These are phyloP conservation scores for Chaenodraco wilsoni DNA, from an alignment of 2,797 vertebrate genomes.

Conservation along the genomic window DNA sequence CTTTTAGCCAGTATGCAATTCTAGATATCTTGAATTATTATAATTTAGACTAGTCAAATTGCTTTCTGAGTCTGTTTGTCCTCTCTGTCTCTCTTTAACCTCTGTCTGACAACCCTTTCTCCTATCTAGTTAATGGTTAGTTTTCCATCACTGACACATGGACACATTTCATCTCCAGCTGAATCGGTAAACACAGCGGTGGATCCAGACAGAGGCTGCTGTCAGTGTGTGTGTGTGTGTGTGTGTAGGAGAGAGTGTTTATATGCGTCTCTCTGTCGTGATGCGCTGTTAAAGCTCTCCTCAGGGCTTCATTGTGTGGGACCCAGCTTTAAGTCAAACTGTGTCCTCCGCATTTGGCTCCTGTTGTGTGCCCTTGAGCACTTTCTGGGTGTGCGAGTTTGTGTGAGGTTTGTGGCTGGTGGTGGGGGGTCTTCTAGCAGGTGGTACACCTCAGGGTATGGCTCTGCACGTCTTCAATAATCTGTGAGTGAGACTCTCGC, in stretches of 20 bases:
- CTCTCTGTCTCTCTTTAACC: slow-evolving; percentile 23
- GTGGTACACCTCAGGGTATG: slow-evolving; percentile 57
- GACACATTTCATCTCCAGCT: slow-evolving; percentile 57
- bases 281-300: slow-evolving; percentile 53
- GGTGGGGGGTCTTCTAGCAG: slow-evolving; percentile 56
- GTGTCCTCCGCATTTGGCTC: slow-evolving; percentile 39
- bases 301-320: slow-evolving; percentile 50
- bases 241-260: not conserved
- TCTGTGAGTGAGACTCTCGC: slow-evolving; percentile 34
- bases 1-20: not conserved
- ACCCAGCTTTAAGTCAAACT: slow-evolving; percentile 59
- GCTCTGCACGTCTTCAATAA: slow-evolving; percentile 33
- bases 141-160: slow-evolving; percentile 50
- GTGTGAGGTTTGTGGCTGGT: slow-evolving; percentile 45
- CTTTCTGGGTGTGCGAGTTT: slow-evolving; percentile 26
- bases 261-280: slow-evolving; percentile 31
- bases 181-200: slow-evolving; percentile 12
- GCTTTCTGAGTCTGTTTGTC: not conserved
- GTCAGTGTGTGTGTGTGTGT: slow-evolving; percentile 29
- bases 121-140: slow-evolving; percentile 57
- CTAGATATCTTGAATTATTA: not conserved
- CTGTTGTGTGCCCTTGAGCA: slow-evolving; percentile 48
- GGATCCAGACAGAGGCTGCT: slow-evolving; percentile 27
- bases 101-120: slow-evolving; percentile 29
- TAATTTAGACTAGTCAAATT: not conserved